phyloP scores from a whole-genome alignment of 2,888 invertebrate species.

The Coleophora flavipennella region DNA sequence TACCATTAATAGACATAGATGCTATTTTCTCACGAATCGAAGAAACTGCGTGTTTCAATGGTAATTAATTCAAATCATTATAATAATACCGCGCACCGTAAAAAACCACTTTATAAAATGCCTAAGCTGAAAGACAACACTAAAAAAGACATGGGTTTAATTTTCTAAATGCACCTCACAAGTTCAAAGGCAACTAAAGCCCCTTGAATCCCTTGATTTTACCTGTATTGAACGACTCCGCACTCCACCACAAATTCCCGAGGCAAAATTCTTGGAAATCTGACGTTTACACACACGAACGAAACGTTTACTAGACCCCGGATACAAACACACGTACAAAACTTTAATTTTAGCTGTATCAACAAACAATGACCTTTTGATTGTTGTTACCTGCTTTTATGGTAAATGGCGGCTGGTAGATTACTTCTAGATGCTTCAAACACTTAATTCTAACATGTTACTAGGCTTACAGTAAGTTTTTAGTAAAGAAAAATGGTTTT shows the following conservation, averaged over 20 bases:
- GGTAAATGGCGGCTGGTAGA: no score
- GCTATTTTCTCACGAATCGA: not conserved
- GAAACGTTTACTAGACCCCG: slow-evolving; percentile 17
- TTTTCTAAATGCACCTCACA: no score
- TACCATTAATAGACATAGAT: not conserved
- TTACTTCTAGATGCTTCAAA: no score
- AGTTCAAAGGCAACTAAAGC: no score
- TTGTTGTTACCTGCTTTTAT: no score
- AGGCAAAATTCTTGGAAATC: slow-evolving; percentile 55
- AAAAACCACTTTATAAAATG: no score
- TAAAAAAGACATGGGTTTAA: slow-evolving; percentile 1
- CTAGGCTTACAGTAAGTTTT: no score
- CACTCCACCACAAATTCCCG: slow-evolving; percentile 30
- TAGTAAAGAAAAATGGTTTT: no score
- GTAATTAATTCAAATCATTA: no score
- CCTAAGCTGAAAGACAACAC: no score
- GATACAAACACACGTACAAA: slow-evolving; percentile 30
- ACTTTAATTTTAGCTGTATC: slow-evolving; percentile 52
- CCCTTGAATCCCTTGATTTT: slow-evolving; percentile 20
- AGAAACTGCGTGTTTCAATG: not conserved
- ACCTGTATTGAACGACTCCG: slow-evolving; percentile 46
- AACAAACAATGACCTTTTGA: slow-evolving; percentile 34
- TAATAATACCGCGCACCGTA: no score
- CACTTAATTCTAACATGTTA: no score
- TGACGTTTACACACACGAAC: slow-evolving; percentile 43